Evolutionary conservation across 1,140 invertebrate genomes (phyloP).

Genomic region (Euwallacea fornicatus): DNA sequence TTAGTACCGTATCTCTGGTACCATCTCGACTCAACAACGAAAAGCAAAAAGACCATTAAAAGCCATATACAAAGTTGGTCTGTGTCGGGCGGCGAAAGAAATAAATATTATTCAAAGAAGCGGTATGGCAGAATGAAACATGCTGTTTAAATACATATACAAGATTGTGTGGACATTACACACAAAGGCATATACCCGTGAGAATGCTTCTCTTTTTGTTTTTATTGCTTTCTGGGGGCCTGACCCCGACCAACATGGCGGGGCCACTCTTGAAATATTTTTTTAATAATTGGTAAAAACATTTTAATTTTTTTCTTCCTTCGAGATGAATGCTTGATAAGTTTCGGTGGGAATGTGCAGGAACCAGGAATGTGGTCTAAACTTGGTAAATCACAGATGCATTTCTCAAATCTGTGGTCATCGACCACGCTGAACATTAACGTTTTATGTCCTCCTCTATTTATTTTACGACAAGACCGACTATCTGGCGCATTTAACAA

Average conservation of each 20-base stretch:
- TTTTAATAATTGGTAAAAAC: conserved; percentile 32
- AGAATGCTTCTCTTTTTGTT: conserved; percentile 32
- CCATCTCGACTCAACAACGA: conserved; percentile 5
- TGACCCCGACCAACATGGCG: conserved; percentile 26
- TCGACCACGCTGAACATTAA: conserved; percentile 27
- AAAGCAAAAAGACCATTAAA: conserved; percentile 24
- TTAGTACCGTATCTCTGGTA: conserved; percentile 8
- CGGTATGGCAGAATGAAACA: conserved; percentile 42
- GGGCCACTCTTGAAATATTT: conserved; percentile 21
- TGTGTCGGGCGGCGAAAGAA: conserved; percentile 31
- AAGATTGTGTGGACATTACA: conserved; percentile 39
- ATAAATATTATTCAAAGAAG: conserved; percentile 37
- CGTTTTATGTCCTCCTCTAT: conserved; percentile 29
- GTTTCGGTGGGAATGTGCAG: conserved; percentile 13
- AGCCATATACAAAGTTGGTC: conserved; percentile 21
- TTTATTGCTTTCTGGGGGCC: conserved; percentile 33
- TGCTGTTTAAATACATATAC: conserved; percentile 42
- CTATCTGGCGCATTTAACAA: conserved; percentile 27
- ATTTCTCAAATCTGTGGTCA: conserved; percentile 21
- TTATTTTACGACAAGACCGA: conserved; percentile 31
- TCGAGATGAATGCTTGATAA: conserved; percentile 11
- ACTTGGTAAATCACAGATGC: background rate
- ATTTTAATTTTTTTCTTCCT: conserved; percentile 16
- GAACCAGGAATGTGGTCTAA: too few relatives aligned
- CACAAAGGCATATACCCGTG: conserved; percentile 32